A percentile compares a stretch with the other conserved stretches of the same genome.
Evolutionary conservation across 1,140 invertebrate species (phyloP).

Genomic region (Halyomorpha halys): DNA sequence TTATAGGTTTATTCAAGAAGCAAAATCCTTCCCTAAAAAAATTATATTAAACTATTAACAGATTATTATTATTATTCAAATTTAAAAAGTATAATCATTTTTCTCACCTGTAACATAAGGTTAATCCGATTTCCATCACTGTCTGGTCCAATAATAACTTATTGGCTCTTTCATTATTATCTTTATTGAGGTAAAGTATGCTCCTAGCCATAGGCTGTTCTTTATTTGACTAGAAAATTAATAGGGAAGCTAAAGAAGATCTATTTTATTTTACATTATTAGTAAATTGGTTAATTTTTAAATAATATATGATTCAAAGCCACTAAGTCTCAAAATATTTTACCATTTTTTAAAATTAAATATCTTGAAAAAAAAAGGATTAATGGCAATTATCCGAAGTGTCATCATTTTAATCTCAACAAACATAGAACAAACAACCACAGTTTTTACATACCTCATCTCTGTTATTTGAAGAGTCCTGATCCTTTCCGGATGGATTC

Average conservation of each 20-base stretch:
- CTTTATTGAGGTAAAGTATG: background rate
- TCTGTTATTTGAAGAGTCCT: no score
- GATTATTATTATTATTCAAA: background rate
- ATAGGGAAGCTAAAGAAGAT: background rate
- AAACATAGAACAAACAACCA: no score
- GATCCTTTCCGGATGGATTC: no score
- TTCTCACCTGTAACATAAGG: constrained; percentile 7
- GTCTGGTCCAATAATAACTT: background rate
- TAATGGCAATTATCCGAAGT: no score
- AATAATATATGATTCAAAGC: background rate
- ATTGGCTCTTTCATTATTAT: background rate
- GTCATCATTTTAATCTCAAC: no score
- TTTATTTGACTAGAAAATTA: background rate
- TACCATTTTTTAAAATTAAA: no score
- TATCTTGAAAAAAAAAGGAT: no score
- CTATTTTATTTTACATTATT: background rate
- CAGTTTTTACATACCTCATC: no score
- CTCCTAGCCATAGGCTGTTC: background rate
- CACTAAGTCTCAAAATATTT: background rate
- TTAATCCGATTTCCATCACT: background rate
- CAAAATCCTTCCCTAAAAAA: constrained; percentile 24
- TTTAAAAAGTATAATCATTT: background rate
- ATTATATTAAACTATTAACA: background rate
- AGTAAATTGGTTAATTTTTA: background rate
- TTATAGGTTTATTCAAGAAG: constrained; percentile 17